phyloP scores from a whole-genome alignment of 2,113 vertebrate species.

The Pseudopodoces humilis region DNA sequence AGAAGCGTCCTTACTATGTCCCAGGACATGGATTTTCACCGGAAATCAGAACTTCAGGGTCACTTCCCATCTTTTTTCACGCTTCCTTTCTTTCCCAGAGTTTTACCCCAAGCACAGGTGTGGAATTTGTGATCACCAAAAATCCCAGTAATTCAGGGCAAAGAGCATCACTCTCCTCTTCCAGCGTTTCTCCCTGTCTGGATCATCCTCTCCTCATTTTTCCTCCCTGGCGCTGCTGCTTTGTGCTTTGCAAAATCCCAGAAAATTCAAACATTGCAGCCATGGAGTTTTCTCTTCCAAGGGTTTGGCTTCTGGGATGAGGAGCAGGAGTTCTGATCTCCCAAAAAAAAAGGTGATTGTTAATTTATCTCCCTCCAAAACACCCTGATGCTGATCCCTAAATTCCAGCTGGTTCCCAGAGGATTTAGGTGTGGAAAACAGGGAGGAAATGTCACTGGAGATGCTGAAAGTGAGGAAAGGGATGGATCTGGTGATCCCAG shows the following conservation, averaged over 20 bases:
- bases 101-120: not conserved
- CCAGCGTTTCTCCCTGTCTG: not conserved
- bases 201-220: not conserved
- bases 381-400: not conserved
- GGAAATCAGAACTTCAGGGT: not conserved
- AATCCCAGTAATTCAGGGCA: not conserved
- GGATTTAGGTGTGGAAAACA: not conserved
- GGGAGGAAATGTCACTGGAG: not conserved
- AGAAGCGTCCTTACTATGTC: rapidly evolving
- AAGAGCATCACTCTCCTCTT: not conserved
- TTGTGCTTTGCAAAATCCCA: not conserved
- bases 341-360: not conserved
- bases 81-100: not conserved
- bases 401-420: not conserved
- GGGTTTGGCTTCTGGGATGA: not conserved
- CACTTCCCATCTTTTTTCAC: rapidly evolving
- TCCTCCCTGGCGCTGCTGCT: not conserved
- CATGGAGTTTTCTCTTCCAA: not conserved
- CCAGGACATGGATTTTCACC: not conserved
- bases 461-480: not conserved
- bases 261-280: rapidly evolving
- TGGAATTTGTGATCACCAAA: not conserved
- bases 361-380: not conserved
- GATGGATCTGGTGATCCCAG: not conserved
- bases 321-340: not conserved